phyloP scores from a whole-genome alignment of 2,797 vertebrate genomes.

The Tinamus major region DNA sequence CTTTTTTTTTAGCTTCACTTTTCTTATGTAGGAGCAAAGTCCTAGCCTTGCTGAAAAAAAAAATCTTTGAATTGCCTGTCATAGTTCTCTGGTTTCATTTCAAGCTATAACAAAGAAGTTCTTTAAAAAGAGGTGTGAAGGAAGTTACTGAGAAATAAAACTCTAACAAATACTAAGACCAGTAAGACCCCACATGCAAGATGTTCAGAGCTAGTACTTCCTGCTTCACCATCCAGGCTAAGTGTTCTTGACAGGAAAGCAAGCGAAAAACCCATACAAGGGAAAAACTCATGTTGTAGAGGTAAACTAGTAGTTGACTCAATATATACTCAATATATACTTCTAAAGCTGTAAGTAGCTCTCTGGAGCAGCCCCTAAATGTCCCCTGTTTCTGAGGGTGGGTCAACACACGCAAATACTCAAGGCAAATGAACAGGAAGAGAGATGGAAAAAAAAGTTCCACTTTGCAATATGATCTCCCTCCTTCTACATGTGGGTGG shows the following conservation, averaged over 20 bases:
- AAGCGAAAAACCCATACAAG: accelerated
- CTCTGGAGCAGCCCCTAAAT: not conserved
- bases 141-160: not conserved
- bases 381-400: not conserved
- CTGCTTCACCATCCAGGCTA: not conserved
- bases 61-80: not conserved
- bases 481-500: not conserved
- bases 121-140: not conserved
- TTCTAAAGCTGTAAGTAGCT: not conserved
- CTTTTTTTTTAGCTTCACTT: not conserved
- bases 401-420: not conserved
- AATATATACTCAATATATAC: not conserved
- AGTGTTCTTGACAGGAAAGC: not conserved
- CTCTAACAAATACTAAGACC: accelerated
- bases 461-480: not conserved
- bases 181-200: accelerated
- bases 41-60: not conserved
- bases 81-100: not conserved
- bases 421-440: not conserved
- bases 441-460: not conserved
- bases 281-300: not conserved
- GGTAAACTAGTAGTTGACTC: not conserved
- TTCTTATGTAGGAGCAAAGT: not conserved
- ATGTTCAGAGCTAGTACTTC: not conserved
- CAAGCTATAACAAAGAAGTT: not conserved